Conservation (phyloP, 1,140 invertebrate genomes). For the Drosophila mauritiana region DNA sequence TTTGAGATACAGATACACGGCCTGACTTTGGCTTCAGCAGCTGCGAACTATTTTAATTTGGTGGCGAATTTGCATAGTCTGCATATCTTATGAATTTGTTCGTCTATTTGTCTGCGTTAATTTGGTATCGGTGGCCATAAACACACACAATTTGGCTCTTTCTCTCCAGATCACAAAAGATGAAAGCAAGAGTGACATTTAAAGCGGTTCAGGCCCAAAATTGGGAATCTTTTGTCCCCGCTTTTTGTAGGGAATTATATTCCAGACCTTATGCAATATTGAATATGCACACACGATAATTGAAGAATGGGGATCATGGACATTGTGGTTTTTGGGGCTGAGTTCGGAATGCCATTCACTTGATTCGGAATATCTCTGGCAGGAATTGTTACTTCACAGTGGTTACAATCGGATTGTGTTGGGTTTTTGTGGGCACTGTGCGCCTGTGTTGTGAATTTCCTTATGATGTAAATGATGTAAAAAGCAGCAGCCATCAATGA, state of each 20-base stretch:
- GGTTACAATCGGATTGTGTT: conserved; percentile 27
- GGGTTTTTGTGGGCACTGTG: conserved; percentile 1
- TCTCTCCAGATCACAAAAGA: conserved; percentile 55
- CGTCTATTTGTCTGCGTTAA: conserved; percentile 70
- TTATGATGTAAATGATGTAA: conserved; percentile 37
- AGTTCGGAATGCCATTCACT: conserved; percentile 44
- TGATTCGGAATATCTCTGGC: conserved; percentile 28
- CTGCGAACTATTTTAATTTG: conserved; percentile 68
- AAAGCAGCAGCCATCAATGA: conserved; percentile 25
- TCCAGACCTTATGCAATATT: conserved; percentile 24
- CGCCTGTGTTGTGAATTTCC: conserved; percentile 18
- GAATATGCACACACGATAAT: conserved; percentile 15
- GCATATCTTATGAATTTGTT: conserved; percentile 68
- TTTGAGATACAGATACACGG: conserved; percentile 30
- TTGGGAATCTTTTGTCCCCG: conserved; percentile 38
- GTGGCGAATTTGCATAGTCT: conserved; percentile 66
- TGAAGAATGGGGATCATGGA: conserved; percentile 45
- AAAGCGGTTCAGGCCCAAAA: conserved; percentile 24
- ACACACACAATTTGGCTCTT: conserved; percentile 42
- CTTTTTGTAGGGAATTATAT: conserved; percentile 21
- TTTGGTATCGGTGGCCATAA: conserved; percentile 48
- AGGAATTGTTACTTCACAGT: conserved; percentile 31
- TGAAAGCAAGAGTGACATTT: conserved; percentile 77
- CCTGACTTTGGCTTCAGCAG: conserved; percentile 19
- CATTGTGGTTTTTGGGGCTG: conserved; percentile 34